Evolutionary conservation across 1,140 invertebrate species (phyloP), one percentile per base, ranked within the genome.

Genomic region (Wasmannia auropunctata): DNA sequence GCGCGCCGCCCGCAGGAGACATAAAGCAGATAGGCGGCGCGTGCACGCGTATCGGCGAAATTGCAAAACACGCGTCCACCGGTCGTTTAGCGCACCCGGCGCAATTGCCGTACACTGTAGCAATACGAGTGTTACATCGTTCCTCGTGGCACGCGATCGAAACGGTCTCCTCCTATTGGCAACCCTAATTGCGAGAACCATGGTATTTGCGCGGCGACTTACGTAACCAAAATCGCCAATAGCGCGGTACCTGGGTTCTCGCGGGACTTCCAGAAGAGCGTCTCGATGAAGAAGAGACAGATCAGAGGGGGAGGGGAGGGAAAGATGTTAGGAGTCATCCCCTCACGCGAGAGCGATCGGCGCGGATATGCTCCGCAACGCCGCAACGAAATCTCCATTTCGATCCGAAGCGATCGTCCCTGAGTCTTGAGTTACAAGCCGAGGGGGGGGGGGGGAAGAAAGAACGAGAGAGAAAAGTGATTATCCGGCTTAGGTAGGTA

Each of bases 101-200:
- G 87, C 87, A 90, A 89, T 89, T 89, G 88, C 86, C n/a, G 31
- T 81, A 88, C 87, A 83, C 51, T 90, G 85, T 89, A 87, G 88
- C 88, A 90, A 85, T 77, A 87, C 72, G 58, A 89, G 76, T 86
- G 69, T 89, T 89, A 80, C 88, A 77, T 67, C 77, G 88, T 76
- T 86, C 51, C 65, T 63, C 88, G 56, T 84, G 88, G 88, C 88
- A 90, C 88, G 88, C 88, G 88, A 90, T 90, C 88, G 54, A 76
- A 83, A 63, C 77, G 54, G 87, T 75, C 81, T 85, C 79, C 79
- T 83, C 85, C 84, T 89, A 89, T 89, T 86, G 88, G 87, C 51
- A 76, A 89, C 37, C 75, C 84, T 89, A 89, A 89, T 90, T 89
- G 88, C 87, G 65, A 89, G 87, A 86, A 81, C 34, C 85, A 83